Evolutionary conservation across 2,113 vertebrate genomes (phyloP).

Genomic region (Hydrolagus affinis): DNA sequence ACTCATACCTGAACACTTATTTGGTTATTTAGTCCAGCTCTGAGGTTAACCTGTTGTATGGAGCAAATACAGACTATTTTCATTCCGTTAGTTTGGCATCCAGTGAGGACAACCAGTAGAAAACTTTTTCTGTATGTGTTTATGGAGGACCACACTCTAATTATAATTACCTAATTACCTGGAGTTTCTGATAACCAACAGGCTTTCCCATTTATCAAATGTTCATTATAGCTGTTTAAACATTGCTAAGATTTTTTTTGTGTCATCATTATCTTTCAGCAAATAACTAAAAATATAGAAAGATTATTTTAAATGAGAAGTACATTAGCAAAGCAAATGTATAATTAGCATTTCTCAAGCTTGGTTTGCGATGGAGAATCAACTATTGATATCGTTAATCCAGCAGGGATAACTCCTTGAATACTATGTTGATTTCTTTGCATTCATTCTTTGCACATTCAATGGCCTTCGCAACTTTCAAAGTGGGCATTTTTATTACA

Average conservation of each 20-base stretch:
- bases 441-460: neutral
- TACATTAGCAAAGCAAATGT: neutral
- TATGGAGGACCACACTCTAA: neutral
- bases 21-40: neutral
- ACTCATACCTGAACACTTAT: neutral
- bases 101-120: too few relatives aligned
- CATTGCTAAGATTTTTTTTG: neutral
- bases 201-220: neutral
- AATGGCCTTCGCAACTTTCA: neutral
- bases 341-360: neutral
- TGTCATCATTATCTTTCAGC: neutral
- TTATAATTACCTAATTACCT: neutral
- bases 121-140: neutral
- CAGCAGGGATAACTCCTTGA: conserved; percentile 1
- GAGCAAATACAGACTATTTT: neutral
- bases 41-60: neutral
- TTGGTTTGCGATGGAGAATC: neutral
- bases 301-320: conserved; percentile 3
- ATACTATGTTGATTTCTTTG: neutral
- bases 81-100: neutral
- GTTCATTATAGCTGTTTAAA: neutral
- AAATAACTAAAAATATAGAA: neutral
- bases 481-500: neutral
- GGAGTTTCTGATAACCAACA: neutral
- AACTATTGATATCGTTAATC: conserved; percentile 14